phyloP scores from a whole-genome alignment of 2,888 invertebrate species.

The Agonopterix alstromeriana region DNA sequence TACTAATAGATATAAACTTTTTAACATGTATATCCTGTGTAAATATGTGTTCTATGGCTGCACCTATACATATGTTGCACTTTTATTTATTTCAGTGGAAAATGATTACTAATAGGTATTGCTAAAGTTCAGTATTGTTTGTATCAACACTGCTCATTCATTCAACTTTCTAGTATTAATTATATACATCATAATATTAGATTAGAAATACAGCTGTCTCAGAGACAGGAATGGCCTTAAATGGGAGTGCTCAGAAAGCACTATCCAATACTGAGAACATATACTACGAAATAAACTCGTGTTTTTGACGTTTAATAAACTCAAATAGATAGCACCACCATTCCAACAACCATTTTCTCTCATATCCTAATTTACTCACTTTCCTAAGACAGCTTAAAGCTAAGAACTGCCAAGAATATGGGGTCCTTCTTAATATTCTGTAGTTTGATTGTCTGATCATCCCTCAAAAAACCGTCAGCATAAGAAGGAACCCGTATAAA shows the following conservation, averaged over 20 bases:
- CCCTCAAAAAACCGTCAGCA: too few relatives aligned
- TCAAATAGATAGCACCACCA: conserved; percentile 64
- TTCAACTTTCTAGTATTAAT: not conserved
- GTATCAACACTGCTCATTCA: not conserved
- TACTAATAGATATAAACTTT: conserved; percentile 21
- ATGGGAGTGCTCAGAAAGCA: conserved; percentile 8
- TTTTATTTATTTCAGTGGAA: not conserved
- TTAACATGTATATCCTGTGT: conserved; percentile 18
- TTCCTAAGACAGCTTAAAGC: not conserved
- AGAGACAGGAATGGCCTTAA: conserved; percentile 16
- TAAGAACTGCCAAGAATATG: conserved; percentile 1
- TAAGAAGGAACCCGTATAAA: too few relatives aligned
- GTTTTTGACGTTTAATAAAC: conserved; percentile 5
- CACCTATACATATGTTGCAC: conserved; percentile 16
- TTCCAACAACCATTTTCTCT: conserved; percentile 43
- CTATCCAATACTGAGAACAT: conserved; percentile 2
- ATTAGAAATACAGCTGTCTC: conserved; percentile 15
- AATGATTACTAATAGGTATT: not conserved
- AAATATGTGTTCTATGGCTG: conserved; percentile 24
- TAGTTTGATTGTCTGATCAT: too few relatives aligned
- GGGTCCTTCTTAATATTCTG: too few relatives aligned
- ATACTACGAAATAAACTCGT: conserved; percentile 2
- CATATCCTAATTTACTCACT: conserved; percentile 7
- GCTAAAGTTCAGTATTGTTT: not conserved
- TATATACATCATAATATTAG: not conserved